These are phyloP conservation scores for Percina caprodes DNA, from an alignment of 2,113 vertebrate species.

Conservation along the genomic window DNA sequence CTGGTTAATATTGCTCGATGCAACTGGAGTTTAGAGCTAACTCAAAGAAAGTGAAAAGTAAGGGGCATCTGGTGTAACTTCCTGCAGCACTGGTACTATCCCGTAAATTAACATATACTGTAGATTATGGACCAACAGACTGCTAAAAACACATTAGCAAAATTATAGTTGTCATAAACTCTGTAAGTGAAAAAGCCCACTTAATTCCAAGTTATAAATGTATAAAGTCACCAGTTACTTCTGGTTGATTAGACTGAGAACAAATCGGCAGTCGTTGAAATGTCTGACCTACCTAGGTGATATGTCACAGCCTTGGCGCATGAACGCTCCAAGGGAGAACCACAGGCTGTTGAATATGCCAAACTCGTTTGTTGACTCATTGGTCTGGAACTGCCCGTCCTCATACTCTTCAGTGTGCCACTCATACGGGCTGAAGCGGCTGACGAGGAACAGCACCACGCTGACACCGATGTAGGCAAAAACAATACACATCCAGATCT, in stretches of 20 bases:
- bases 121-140: neutral
- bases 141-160: neutral
- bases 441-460: constrained; percentile 99
- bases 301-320: constrained; percentile 97
- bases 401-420: constrained; percentile 99
- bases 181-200: neutral
- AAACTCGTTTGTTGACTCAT: constrained; percentile 99
- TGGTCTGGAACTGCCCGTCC: constrained; percentile 98
- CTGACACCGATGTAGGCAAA: constrained; percentile 99
- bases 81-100: too few species aligned
- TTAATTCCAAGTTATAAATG: neutral
- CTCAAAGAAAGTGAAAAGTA: too few species aligned
- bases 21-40: too few species aligned
- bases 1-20: too few species aligned
- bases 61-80: too few species aligned
- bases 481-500: constrained; percentile 99
- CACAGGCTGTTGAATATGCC: constrained; percentile 99
- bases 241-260: neutral
- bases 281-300: constrained; percentile 91
- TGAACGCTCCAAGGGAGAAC: constrained; percentile 97
- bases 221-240: neutral
- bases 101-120: too few species aligned
- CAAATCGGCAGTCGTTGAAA: neutral
- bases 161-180: neutral
- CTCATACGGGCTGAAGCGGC: constrained; percentile 99